Base-by-base conservation (phyloP, 2,888 invertebrate species). In the Trisateles emortualis region DNA sequence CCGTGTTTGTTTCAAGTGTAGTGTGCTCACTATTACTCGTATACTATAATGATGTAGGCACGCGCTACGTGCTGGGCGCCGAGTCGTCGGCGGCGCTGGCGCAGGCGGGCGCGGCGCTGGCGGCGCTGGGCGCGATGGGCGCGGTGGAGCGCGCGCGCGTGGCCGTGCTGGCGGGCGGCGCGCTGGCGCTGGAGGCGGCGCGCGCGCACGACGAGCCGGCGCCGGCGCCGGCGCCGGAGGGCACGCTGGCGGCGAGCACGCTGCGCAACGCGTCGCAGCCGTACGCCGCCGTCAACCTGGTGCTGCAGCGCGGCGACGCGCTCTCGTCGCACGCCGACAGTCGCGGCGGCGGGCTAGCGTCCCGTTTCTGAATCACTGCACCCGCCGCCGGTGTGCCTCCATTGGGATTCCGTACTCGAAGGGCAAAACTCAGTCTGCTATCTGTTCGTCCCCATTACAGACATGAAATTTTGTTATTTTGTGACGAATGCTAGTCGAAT, bases 261-360 rank as follows among this genome's bases (percentile, higher is more conserved):
- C 69, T n/a, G n/a, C 42, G 16, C 45, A 58, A 64, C 56, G 68
- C 72, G 9, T 56, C 80, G 33, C 54, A 60, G 64, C 94, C 94
- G 0, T 94, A 94, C 72, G 85, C 92, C 48, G 95, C 95, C 61
- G 94, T 95, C 52, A 96, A 96, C 88, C 90, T 95, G 49, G 94
- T 96, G 52, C 94, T 94, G 73, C 96, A 96, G 87, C 76, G 86
- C 17, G 94, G 89, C 52, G 96, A 96, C 84, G 90, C 87, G 51
- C 90, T 96, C 57, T 88, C 91, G 58, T 95, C 96, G 54, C 95
- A 96, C 84, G 95, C 96, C 3, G 96, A 96, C 84, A 95, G 95
- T 70, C 93, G 96, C 78, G 96, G 96, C 55, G 95, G 94, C 11
- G 96, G 96, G 0, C 90, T 95, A 64, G 94, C 96, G 39, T 95